Evolutionary conservation across 2,797 vertebrate genomes (phyloP), one percentile per base, ranked within the genome.

Genomic region (Cetoscarus ocellatus): DNA sequence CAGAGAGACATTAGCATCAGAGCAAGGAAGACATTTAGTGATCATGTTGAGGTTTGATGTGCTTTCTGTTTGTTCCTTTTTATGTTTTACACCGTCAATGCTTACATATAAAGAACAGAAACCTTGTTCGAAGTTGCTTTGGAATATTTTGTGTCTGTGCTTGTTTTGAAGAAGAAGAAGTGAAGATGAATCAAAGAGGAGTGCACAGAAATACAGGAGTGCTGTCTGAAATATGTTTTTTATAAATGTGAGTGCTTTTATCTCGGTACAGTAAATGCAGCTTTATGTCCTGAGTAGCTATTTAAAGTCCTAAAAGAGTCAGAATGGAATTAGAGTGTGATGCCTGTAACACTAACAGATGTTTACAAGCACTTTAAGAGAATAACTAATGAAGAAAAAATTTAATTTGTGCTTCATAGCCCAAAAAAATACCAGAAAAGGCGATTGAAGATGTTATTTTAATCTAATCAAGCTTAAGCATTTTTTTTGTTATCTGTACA

Each of bases 1-100:
- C 64, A 79, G 67, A 48, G 14, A 64, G 43, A 61, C 61, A 52
- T 83, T 62, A 80, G 52, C 65, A 61, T 66, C 43, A 66, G 34
- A 75, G 42, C 57, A 49, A 40, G 36, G 13, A 38, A 63, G 65
- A 73, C 50, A 49, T 79, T 40, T 65, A 70, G 43, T 18, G 49
- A 56, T 78, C 6, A 6, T 43, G 55, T 66, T 61, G 14, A 62
- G 44, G 50, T 58, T 51, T 55, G 47, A 64, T 66, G 52, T 70
- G 52, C 52, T 77, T 12, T 67, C 48, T 55, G 42, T 68, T 72
- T 74, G 34, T 27, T 59, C 48, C 27, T 59, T 36, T 52, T n/a
- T 11, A 17, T 44, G 19, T 40, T 15, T 50, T 13, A 14, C 8
- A 13, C 35, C 38, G 27, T 56, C 27, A 19, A 3, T 35, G 36